A percentile compares a stretch with the other conserved stretches of the same genome.
These are phyloP conservation scores for Phymatocera aterrima DNA, from an alignment of 2,888 invertebrate species.

Conservation along the genomic window DNA sequence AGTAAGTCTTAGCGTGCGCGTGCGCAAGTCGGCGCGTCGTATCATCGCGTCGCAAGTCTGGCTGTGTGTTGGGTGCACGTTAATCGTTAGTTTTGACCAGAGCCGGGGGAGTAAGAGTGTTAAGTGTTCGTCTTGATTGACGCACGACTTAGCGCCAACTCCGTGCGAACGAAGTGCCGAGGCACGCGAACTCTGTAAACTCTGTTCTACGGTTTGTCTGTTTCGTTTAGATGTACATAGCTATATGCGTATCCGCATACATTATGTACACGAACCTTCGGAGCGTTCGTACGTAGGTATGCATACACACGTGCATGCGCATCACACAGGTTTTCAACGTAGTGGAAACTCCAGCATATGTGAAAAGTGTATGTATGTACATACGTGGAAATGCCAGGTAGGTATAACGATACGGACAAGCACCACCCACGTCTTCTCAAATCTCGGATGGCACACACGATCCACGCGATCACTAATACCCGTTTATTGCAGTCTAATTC, in stretches of 20 bases:
- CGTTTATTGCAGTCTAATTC: slow-evolving; percentile 38
- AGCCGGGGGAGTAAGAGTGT: slow-evolving; percentile 48
- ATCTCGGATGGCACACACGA: background rate
- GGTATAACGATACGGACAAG: too few species aligned
- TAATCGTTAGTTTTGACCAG: slow-evolving; percentile 59
- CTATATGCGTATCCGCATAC: background rate
- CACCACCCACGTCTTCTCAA: too few species aligned
- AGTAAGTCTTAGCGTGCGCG: slow-evolving; percentile 25
- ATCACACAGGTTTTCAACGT: background rate
- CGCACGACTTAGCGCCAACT: slow-evolving; percentile 71
- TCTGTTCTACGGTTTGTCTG: slow-evolving; percentile 11
- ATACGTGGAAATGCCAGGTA: too few species aligned
- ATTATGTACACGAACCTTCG: background rate
- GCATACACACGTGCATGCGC: background rate
- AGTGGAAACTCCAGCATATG: background rate
- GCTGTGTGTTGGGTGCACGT: slow-evolving; percentile 58
- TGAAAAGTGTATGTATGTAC: too few species aligned
- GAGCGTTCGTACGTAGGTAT: background rate
- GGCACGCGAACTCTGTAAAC: slow-evolving; percentile 67
- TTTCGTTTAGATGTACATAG: slow-evolving; percentile 13
- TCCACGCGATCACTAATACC: slow-evolving; percentile 24
- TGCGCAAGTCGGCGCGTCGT: slow-evolving; percentile 27
- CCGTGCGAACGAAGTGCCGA: slow-evolving; percentile 52
- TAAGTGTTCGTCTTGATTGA: slow-evolving; percentile 68
- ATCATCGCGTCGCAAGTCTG: slow-evolving; percentile 56